A percentile compares a stretch with the other conserved stretches of the same genome.
phyloP scores from a whole-genome alignment of 2,113 vertebrate genomes.

The Dasyurus viverrinus region DNA sequence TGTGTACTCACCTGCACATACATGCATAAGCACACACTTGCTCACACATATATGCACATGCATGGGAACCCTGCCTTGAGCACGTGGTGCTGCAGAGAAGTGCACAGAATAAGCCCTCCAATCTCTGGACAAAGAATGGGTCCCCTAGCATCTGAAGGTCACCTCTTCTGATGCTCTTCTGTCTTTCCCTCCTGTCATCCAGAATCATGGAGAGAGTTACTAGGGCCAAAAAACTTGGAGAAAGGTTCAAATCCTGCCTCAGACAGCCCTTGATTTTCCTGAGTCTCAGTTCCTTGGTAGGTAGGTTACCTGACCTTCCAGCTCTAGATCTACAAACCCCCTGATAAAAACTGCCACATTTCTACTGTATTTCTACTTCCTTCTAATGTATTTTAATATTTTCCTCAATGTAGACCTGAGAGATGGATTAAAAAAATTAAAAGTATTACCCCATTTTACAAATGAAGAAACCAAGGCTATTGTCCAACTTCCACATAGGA shows the following conservation, averaged over 20 bases:
- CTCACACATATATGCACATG: background rate
- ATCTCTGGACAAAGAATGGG: fast-evolving
- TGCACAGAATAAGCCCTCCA: background rate
- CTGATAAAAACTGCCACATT: background rate
- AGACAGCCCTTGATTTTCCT: background rate
- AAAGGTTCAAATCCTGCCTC: background rate
- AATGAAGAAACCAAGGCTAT: background rate
- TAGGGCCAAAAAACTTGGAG: background rate
- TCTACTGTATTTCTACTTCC: background rate
- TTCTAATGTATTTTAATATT: background rate
- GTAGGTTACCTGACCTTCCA: background rate
- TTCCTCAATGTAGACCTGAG: background rate
- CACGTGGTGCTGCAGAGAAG: no score
- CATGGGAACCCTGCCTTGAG: background rate
- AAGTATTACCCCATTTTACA: background rate
- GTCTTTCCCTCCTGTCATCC: background rate
- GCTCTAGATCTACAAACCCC: background rate
- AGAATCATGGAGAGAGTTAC: background rate
- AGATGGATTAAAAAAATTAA: background rate
- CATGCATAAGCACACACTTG: background rate
- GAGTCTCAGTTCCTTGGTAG: no score
- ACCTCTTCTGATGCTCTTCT: background rate
- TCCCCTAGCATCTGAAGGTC: background rate
- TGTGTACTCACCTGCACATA: no score
- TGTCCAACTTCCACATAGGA: no score